A percentile compares a stretch with the other conserved stretches of the same genome.
Evolutionary conservation across 2,888 invertebrate species (phyloP).

Genomic region (Apamea epomidion): DNA sequence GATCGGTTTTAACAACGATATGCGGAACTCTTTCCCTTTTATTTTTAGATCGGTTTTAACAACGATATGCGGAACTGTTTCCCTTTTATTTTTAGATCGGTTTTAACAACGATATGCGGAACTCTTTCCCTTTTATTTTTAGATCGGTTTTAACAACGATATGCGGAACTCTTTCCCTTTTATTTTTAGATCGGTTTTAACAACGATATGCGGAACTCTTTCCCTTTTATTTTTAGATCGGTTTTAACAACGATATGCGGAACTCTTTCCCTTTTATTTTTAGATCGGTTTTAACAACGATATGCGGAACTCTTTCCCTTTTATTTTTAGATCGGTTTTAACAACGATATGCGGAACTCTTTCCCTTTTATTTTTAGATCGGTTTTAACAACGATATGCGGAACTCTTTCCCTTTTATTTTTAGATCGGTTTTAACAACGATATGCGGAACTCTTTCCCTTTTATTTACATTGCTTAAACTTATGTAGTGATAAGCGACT

Average conservation of each 20-base stretch:
- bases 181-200: conserved; percentile 36
- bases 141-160: conserved; percentile 25
- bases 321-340: conserved; percentile 36
- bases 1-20: conserved; percentile 25
- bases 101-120: conserved; percentile 24
- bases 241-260: conserved; percentile 22
- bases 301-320: neutral
- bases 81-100: conserved; percentile 31
- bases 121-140: conserved; percentile 29
- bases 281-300: conserved; percentile 26
- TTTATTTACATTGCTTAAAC: neutral
- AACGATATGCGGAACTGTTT: neutral
- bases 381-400: conserved; percentile 23
- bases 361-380: conserved; percentile 30
- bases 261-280: conserved; percentile 26
- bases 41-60: conserved; percentile 36
- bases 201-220: neutral
- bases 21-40: neutral
- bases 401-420: conserved; percentile 19
- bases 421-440: conserved; percentile 31
- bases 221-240: conserved; percentile 32
- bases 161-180: neutral
- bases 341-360: conserved; percentile 6
- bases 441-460: neutral
- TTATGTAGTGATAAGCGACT: too few species aligned